Conservation (phyloP, 2,797 vertebrate species). For the Cryptoblepharus egeriae region DNA sequence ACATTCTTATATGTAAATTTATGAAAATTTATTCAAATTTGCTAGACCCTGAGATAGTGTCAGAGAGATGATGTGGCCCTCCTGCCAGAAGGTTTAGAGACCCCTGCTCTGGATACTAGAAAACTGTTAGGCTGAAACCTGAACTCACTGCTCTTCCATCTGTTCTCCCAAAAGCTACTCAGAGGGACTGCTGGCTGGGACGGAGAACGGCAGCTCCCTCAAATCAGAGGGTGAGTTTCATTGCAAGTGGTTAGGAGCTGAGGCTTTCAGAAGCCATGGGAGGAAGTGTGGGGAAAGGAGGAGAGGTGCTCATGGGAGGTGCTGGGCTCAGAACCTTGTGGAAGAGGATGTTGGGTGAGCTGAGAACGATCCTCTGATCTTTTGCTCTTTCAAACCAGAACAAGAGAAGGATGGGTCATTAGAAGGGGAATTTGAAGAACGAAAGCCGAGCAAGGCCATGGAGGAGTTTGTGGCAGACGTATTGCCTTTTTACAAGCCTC, state of each 20-base stretch:
- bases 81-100: too few relatives aligned
- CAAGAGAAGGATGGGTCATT: slow-evolving; percentile 44
- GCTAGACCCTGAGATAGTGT: too few relatives aligned
- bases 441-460: slow-evolving; percentile 1
- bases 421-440: slow-evolving; percentile 36
- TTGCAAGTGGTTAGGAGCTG: background rate
- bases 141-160: too few relatives aligned
- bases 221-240: slow-evolving; percentile 68
- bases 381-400: background rate
- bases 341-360: background rate
- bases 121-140: too few relatives aligned
- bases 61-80: too few relatives aligned
- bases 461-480: slow-evolving; percentile 67
- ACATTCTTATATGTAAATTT: too few relatives aligned
- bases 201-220: slow-evolving; percentile 81
- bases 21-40: too few relatives aligned
- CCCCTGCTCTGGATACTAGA: background rate
- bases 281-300: too few relatives aligned
- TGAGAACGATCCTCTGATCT: background rate
- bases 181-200: slow-evolving; percentile 76
- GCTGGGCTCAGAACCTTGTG: accelerated
- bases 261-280: background rate
- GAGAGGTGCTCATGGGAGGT: background rate
- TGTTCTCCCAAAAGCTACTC: slow-evolving; percentile 29
- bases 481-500: slow-evolving; percentile 75